Evolutionary conservation across 1,140 invertebrate genomes (phyloP).

Genomic region (Dendrolimus punctatus): DNA sequence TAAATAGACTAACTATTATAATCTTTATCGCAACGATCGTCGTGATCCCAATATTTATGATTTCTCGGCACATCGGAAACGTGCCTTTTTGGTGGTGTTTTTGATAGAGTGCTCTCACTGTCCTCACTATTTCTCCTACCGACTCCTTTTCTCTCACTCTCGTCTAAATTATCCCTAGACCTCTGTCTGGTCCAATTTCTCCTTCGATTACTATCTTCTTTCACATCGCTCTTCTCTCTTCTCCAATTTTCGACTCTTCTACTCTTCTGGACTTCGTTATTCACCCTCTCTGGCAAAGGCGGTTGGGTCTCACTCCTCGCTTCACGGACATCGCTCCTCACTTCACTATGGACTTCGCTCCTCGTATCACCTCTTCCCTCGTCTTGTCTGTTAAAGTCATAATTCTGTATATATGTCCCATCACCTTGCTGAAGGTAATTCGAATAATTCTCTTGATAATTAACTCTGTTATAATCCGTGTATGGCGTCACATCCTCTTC

Average conservation of each 20-base stretch:
- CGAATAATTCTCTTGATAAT: conserved; percentile 39
- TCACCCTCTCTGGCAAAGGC: conserved; percentile 31
- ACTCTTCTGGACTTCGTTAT: conserved; percentile 49
- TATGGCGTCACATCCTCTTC: conserved; percentile 40
- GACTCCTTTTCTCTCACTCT: conserved; percentile 36
- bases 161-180: conserved; percentile 46
- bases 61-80: conserved; percentile 60
- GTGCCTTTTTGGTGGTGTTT: conserved; percentile 51
- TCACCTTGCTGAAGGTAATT: conserved; percentile 61
- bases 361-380: neutral
- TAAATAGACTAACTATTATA: conserved; percentile 56
- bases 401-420: conserved; percentile 51
- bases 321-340: conserved; percentile 1
- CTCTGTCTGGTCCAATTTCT: conserved; percentile 38
- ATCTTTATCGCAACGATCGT: conserved; percentile 66
- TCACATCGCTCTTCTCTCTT: conserved; percentile 37
- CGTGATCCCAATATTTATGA: conserved; percentile 68
- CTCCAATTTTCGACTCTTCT: conserved; percentile 52
- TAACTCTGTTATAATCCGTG: conserved; percentile 32
- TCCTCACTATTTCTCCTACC: conserved; percentile 36
- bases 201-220: conserved; percentile 45
- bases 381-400: conserved; percentile 16
- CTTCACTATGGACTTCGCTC: neutral
- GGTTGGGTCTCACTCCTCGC: neutral
- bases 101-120: conserved; percentile 15